These are phyloP conservation scores for Odontomyia ornata DNA, from an alignment of 2,888 invertebrate species.

Conservation along the genomic window DNA sequence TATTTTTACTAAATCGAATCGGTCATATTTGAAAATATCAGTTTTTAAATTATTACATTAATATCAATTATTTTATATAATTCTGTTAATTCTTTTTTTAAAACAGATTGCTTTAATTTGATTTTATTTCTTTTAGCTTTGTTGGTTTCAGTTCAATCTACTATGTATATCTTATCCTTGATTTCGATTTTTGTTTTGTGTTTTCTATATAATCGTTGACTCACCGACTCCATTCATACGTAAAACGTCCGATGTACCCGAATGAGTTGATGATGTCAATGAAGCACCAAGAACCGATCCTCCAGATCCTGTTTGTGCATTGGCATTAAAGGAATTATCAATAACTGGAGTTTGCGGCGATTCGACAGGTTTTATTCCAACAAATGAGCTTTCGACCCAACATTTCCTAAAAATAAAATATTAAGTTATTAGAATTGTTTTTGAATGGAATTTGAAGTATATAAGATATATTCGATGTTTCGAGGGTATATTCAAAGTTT, in stretches of 20 bases:
- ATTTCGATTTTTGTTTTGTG: conserved; percentile 10
- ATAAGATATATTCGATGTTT: no score
- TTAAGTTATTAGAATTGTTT: background rate
- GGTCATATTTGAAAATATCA: no score
- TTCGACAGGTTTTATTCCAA: conserved; percentile 84
- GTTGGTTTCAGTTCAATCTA: background rate
- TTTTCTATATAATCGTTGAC: conserved; percentile 60
- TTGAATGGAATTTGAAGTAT: conserved; percentile 5
- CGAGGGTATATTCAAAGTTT: no score
- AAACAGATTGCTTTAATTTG: background rate
- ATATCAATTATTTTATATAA: conserved; percentile 2
- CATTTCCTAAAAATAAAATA: conserved; percentile 66
- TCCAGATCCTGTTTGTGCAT: conserved; percentile 59
- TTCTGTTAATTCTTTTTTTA: background rate
- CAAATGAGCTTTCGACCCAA: conserved; percentile 94
- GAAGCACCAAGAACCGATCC: conserved; percentile 35
- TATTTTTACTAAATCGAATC: background rate
- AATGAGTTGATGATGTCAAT: conserved; percentile 58
- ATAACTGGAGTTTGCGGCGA: conserved; percentile 84
- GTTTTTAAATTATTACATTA: background rate
- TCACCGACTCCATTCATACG: conserved; percentile 67
- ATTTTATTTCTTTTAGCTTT: conserved; percentile 6
- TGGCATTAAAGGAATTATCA: conserved; percentile 61
- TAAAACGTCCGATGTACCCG: conserved; percentile 53
- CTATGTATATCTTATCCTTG: conserved; percentile 42